Evolutionary conservation across 2,888 invertebrate genomes (phyloP), one percentile per base, ranked within the genome.

Genomic region (Hemicrepidius hirtus): DNA sequence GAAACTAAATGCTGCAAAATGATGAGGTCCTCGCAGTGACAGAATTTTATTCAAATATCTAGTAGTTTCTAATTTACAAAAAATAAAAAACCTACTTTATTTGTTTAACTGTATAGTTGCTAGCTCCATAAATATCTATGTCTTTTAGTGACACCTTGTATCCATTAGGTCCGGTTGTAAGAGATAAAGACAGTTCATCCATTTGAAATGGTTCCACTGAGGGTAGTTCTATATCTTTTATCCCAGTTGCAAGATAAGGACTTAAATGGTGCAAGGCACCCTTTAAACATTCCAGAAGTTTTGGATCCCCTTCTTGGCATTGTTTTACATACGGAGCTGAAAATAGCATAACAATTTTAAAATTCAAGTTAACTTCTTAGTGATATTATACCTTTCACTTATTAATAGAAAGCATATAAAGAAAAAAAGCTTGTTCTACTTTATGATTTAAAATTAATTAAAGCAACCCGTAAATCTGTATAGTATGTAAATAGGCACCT

Each of bases 311-410:
- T 79, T 89, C 89, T 68, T 88, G 88, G 78, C 93, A 93, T 84
- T 91, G 92, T 80, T 91, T 92, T 57, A 93, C 89, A 81, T 92
- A 93, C 73, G 89, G 88, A 28, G 90, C 91, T 91, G 84, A 37
- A 69, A 73, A 24, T 2, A n/a, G n/a, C n/a, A n/a, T n/a, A n/a
- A n/a, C n/a, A n/a, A n/a, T n/a, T n/a, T n/a, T n/a, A n/a, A n/a
- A n/a, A n/a, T n/a, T n/a, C n/a, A 24, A 24, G 24, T 24, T 24
- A 24, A 5, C 24, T 24, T 24, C n/a, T n/a, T 24, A 24, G 24
- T 24, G 24, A 24, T 24, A 24, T 40, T 40, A 13, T 40, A n/a
- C 40, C 40, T 40, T 40, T 40, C 40, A 40, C 40, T 13, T 40
- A 40, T 40, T 40, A 13, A 40, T 40, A 40, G 40, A 2, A 40